Conservation (phyloP, 2,113 vertebrate species). For the Anarrhichthys ocellatus region DNA sequence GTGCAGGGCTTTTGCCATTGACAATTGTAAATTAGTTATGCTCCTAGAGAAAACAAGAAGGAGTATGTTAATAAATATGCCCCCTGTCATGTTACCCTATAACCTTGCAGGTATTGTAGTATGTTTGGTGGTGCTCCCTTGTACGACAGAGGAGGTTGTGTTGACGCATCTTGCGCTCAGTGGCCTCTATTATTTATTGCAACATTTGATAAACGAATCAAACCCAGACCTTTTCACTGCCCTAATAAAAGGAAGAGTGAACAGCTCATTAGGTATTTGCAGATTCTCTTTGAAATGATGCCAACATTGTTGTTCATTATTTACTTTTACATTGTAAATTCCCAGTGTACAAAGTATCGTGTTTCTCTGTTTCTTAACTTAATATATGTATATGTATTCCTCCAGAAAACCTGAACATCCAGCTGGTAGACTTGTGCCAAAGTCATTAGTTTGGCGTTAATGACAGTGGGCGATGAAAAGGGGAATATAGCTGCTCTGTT, state of each 20-base stretch:
- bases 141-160: background rate
- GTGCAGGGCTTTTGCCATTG: slow-evolving; percentile 46
- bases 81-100: slow-evolving; percentile 32
- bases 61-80: slow-evolving; percentile 60
- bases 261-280: background rate
- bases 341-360: background rate
- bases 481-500: slow-evolving; percentile 18
- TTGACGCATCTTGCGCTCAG: slow-evolving; percentile 28
- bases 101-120: slow-evolving; percentile 25
- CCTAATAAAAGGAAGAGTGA: slow-evolving; percentile 23
- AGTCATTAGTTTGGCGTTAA: slow-evolving; percentile 49
- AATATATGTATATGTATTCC: slow-evolving; percentile 15
- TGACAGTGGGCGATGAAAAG: slow-evolving; percentile 40
- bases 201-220: slow-evolving; percentile 32
- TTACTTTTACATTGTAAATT: background rate
- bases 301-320: background rate
- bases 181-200: slow-evolving; percentile 19
- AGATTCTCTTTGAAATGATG: background rate
- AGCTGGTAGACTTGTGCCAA: slow-evolving; percentile 7
- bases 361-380: slow-evolving; percentile 2
- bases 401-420: slow-evolving; percentile 24
- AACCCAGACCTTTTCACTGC: slow-evolving; percentile 8
- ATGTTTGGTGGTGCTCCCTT: slow-evolving; percentile 32
- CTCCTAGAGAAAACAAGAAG: slow-evolving; percentile 54
- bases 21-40: slow-evolving; percentile 67